Evolutionary conservation across 2,113 vertebrate genomes (phyloP), one percentile per base, ranked within the genome.

Genomic region (Pseudorasbora parva): DNA sequence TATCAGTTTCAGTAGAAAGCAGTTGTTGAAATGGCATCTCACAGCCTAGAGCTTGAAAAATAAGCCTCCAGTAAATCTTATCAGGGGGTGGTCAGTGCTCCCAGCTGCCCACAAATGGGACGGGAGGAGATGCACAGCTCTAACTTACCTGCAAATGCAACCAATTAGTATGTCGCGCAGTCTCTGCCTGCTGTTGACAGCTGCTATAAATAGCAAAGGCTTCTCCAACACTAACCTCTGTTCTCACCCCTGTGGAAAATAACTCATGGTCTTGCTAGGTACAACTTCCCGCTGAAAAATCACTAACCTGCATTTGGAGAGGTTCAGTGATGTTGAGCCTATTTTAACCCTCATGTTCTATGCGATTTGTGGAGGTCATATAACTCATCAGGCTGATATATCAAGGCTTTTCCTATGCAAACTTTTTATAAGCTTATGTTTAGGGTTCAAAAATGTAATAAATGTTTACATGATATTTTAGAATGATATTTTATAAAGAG

Each of bases 201-300:
- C 74, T 49, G 37, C 92, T 93, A 93, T 91, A 89, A 92, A 93
- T 93, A 92, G 90, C 54, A 5, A 3, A 78, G 66, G 47, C 72
- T 85, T 91, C 80, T 87, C 86, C 43, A 87, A 89, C 59, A 41
- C 72, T 88, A 88, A 91, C 88, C 88, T 37, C 37, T 91, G 82
- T 88, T 91, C 81, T 88, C 88, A 84, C 87, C 82, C 10, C 21
- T 21, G 68, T 62, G 30, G 84, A 81, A 75, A 87, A 64, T 83
- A 82, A 78, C 57, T 89, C 62, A 45, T 71, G 51, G 86, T 69
- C 43, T 37, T 43, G 75, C 69, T 68, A 43, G 14, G 41, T 77
- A 68, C 23, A 30, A 80, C 88, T 49, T 78, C 82, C 51, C 23
- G 15, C 68, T 41, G 71, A 33, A 83, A 82, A 82, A 79, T 75